Evolutionary conservation across 1,140 invertebrate species (phyloP).

Genomic region (Orius insidiosus): DNA sequence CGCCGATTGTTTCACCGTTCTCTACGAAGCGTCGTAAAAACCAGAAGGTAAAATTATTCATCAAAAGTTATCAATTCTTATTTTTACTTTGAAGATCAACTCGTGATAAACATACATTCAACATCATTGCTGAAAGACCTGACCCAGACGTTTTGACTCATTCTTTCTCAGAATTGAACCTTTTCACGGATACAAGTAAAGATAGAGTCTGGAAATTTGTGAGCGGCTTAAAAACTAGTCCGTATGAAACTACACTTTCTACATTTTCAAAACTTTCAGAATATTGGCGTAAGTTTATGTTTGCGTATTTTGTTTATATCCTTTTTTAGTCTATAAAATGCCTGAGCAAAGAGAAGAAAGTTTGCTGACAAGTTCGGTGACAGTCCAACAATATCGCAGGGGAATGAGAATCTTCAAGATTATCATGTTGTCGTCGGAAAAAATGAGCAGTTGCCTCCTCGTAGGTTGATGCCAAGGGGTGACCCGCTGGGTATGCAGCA

Average conservation of each 20-base stretch:
- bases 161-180: constrained; percentile 69
- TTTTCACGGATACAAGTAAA: constrained; percentile 51
- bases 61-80: not conserved
- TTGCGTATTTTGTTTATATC: not conserved
- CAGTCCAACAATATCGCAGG: too few relatives aligned
- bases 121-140: constrained; percentile 41
- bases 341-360: too few relatives aligned
- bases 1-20: constrained; percentile 57
- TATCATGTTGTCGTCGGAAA: constrained; percentile 1
- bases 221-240: constrained; percentile 50
- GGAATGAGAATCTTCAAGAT: not conserved
- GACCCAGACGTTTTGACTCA: constrained; percentile 51
- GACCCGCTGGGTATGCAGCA: constrained; percentile 53
- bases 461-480: constrained; percentile 33
- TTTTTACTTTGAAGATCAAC: constrained; percentile 36
- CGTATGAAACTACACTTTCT: constrained; percentile 61
- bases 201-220: constrained; percentile 51
- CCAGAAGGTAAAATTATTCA: constrained; percentile 22
- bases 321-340: not conserved
- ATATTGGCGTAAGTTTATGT: constrained; percentile 28
- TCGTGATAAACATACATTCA: constrained; percentile 48
- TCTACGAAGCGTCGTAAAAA: constrained; percentile 39
- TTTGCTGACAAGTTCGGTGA: too few relatives aligned
- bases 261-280: constrained; percentile 72
- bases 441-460: constrained; percentile 28